A percentile compares a stretch with the other conserved stretches of the same genome.
Conservation (phyloP, 2,113 vertebrate species). For the Theristicus caerulescens region DNA sequence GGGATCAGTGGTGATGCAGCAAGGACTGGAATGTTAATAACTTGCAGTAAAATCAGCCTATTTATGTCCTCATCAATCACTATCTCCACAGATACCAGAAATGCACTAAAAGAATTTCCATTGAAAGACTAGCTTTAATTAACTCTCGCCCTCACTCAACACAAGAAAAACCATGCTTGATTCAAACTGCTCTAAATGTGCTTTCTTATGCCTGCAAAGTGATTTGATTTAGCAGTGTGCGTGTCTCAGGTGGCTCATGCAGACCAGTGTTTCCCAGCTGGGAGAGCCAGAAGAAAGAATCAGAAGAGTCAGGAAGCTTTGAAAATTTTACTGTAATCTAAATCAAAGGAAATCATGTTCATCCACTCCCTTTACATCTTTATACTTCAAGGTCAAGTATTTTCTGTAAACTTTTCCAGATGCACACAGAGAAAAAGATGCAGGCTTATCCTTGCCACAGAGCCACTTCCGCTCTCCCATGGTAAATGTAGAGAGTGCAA, state of each 20-base stretch:
- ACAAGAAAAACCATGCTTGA: background rate
- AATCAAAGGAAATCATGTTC: conserved; percentile 25
- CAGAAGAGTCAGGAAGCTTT: conserved; percentile 10
- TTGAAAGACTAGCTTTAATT: background rate
- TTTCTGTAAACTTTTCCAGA: background rate
- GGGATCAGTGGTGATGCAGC: background rate
- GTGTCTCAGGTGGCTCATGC: background rate
- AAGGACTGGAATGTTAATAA: background rate
- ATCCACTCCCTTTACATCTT: background rate
- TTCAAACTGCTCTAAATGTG: background rate
- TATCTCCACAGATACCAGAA: background rate
- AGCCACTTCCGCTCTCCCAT: background rate
- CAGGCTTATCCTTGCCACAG: background rate
- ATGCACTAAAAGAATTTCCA: background rate
- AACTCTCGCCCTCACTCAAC: background rate
- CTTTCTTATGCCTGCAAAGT: background rate
- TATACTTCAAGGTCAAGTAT: conserved; percentile 14
- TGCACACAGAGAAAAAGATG: rapidly evolving
- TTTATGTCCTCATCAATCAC: background rate
- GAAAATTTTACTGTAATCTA: conserved; percentile 13
- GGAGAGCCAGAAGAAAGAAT: background rate
- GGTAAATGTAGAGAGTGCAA: background rate
- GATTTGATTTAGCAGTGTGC: background rate
- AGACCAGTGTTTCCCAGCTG: background rate
- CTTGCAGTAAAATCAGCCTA: background rate